Conservation (phyloP, 2,888 invertebrate species). For the Eristalis tenax region DNA sequence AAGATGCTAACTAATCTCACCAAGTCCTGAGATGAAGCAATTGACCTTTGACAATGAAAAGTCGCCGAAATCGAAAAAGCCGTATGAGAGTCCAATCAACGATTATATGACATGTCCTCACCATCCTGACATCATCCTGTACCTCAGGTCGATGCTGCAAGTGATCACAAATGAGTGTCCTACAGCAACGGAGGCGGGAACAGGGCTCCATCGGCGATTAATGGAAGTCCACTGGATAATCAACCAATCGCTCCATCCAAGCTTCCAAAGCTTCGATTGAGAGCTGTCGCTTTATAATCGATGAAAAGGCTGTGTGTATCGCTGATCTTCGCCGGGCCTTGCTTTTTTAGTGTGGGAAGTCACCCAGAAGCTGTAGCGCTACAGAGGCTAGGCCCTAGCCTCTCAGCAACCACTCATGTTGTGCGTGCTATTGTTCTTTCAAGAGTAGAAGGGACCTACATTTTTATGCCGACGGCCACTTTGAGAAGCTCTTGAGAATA, state of each 20-base stretch:
- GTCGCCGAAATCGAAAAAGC: slow-evolving; percentile 79
- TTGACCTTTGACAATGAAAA: slow-evolving; percentile 75
- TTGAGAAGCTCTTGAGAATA: too few species aligned
- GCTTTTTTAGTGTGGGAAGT: too few species aligned
- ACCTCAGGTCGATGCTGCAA: slow-evolving; percentile 90
- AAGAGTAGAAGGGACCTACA: too few species aligned
- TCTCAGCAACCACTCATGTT: too few species aligned
- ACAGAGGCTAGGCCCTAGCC: too few species aligned
- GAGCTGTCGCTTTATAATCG: too few species aligned
- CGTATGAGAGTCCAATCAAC: slow-evolving; percentile 84
- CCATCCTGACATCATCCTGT: slow-evolving; percentile 92
- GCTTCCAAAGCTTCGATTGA: slow-evolving; percentile 95
- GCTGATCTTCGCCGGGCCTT: too few species aligned
- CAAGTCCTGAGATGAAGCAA: slow-evolving; percentile 74
- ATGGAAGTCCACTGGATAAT: slow-evolving; percentile 96
- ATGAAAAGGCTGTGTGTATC: too few species aligned
- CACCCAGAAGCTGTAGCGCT: too few species aligned
- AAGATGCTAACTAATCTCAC: slow-evolving; percentile 92
- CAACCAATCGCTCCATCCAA: slow-evolving; percentile 94
- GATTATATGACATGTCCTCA: slow-evolving; percentile 94
- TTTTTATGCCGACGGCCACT: too few species aligned
- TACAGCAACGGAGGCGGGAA: slow-evolving; percentile 91
- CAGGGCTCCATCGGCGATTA: slow-evolving; percentile 87
- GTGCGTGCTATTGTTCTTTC: too few species aligned
- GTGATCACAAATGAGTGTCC: slow-evolving; percentile 92